Base-by-base conservation (phyloP, 2,797 vertebrate genomes). In the Lepilemur septentrionalis region DNA sequence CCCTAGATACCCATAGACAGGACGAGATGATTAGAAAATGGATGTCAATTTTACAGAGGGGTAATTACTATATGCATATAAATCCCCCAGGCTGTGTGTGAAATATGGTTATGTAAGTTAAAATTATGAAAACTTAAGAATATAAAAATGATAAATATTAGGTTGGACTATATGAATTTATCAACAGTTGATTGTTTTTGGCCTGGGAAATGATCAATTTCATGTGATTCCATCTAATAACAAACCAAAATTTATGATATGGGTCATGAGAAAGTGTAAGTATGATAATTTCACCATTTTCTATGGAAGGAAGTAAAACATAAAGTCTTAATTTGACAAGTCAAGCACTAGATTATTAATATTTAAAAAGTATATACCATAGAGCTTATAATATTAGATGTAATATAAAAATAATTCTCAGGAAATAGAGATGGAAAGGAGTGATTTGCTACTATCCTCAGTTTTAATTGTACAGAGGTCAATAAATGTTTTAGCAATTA, bases 21-120 rank as follows among this genome's bases (percentile, higher is more conserved):
- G 41, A 90, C 80, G 52, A 93, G 72, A 93, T 96, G 20, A 91
- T 92, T 92, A 28, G 65, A 91, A 93, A 95, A 93, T 46, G 76
- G 57, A 70, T 83, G 38, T 80, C 80, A 87, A 93, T 57, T 75
- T 73, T 87, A 83, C 25, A 87, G 23, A 94, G 41, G 22, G 9
- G 3, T 91, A 92, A 92, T 87, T 92, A 65, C 32, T 81, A 43
- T 73, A 85, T 57, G 43, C 35, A 69, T 81, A 95, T 84, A 93
- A 80, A 91, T 89, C 9, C 61, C 17, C 20, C 48, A 89, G 35
- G 7, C 25, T 89, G 8, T 89, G 7, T 86, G 18, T 80, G n/a
- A 93, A 93, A 91, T 89, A 61, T 30, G 38, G 22, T 70, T 81
- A 86, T 93, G n/a, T 30, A 86, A 69, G 32, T 67, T 82, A 95